Percentiles rank a stretch among this genome's conserved stretches.
These are phyloP conservation scores for Mobula birostris DNA, from an alignment of 2,113 vertebrate genomes.

Conservation along the genomic window DNA sequence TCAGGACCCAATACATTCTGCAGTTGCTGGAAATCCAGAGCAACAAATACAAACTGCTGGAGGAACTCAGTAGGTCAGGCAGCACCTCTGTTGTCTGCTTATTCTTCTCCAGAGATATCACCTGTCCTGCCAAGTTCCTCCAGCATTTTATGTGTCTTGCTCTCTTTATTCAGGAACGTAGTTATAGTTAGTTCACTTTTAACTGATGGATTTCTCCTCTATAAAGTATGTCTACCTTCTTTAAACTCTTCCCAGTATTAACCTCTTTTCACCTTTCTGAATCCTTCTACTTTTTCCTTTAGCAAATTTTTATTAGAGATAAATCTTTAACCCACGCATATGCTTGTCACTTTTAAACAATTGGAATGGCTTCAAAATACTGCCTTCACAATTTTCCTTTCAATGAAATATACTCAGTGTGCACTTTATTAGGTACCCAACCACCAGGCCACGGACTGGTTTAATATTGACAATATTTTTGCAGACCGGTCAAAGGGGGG, in stretches of 20 bases:
- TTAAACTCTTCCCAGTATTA: not conserved
- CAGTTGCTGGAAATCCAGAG: no score
- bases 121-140: no score
- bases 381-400: not conserved
- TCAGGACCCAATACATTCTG: not conserved
- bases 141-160: no score
- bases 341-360: not conserved
- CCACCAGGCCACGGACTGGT: no score
- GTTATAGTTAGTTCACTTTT: not conserved
- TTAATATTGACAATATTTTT: no score
- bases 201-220: not conserved
- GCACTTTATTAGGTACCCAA: no score
- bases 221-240: not conserved
- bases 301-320: not conserved
- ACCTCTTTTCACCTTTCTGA: not conserved
- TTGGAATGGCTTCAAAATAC: not conserved
- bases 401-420: not conserved
- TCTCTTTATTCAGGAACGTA: not conserved
- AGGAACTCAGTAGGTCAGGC: no score
- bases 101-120: no score
- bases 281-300: not conserved
- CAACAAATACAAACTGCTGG: no score
- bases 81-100: no score
- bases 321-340: not conserved
- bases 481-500: no score